A percentile compares a stretch with the other conserved stretches of the same genome.
Evolutionary conservation across 2,888 invertebrate genomes (phyloP).

Genomic region (Tenthredo scrophulariae): DNA sequence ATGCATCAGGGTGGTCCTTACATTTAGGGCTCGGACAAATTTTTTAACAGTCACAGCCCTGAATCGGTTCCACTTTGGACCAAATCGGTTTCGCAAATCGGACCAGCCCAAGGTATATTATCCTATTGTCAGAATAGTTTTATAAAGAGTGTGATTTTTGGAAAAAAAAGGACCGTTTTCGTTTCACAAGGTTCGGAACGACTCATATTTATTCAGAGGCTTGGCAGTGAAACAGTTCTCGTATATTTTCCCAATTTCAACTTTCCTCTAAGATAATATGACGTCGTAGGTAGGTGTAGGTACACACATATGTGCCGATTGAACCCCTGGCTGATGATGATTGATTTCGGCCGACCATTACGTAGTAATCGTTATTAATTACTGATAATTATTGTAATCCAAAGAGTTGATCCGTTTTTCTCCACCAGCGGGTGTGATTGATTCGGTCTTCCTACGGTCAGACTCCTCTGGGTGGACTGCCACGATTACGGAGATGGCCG

Average conservation of each 20-base stretch:
- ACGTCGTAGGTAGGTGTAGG: background rate
- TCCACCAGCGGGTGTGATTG: slow-evolving; percentile 55
- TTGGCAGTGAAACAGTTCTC: background rate
- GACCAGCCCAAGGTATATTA: too few relatives aligned
- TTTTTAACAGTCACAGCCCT: too few relatives aligned
- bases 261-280: background rate
- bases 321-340: slow-evolving; percentile 51
- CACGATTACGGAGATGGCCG: slow-evolving; percentile 67
- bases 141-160: too few relatives aligned
- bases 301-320: background rate
- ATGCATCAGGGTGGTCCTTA: too few relatives aligned
- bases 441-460: slow-evolving; percentile 48
- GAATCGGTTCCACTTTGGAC: too few relatives aligned
- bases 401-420: slow-evolving; percentile 43
- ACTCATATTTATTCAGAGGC: too few relatives aligned
- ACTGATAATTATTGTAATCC: slow-evolving; percentile 58
- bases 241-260: background rate
- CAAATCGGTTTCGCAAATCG: too few relatives aligned
- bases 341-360: slow-evolving; percentile 59
- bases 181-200: too few relatives aligned
- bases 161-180: too few relatives aligned
- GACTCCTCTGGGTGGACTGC: slow-evolving; percentile 61
- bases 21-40: too few relatives aligned
- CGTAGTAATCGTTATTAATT: slow-evolving; percentile 61
- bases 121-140: too few relatives aligned